Conservation (phyloP, 2,113 vertebrate species). For the Lates calcarifer region DNA sequence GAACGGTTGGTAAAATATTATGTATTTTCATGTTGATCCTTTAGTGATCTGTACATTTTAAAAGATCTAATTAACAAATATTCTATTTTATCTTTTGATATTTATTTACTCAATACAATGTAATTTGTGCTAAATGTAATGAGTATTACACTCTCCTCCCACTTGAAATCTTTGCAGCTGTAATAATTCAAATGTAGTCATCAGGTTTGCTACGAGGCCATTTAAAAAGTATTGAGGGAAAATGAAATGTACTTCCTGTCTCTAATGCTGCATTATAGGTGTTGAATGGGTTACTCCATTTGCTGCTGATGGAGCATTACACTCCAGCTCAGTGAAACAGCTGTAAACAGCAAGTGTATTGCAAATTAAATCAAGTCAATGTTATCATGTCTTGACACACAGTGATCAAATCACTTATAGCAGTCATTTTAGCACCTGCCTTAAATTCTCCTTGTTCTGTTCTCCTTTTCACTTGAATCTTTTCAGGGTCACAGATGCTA, state of each 20-base stretch:
- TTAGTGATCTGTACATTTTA: not conserved
- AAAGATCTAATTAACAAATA: conserved; percentile 12
- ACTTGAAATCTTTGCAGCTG: conserved; percentile 34
- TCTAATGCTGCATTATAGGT: conserved; percentile 36
- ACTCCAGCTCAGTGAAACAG: conserved; percentile 63
- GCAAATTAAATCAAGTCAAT: conserved; percentile 68
- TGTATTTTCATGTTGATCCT: conserved; percentile 11
- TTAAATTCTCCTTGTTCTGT: conserved; percentile 31
- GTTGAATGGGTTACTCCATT: conserved; percentile 59
- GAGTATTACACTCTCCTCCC: conserved; percentile 22
- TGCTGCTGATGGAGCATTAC: conserved; percentile 62
- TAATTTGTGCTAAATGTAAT: conserved; percentile 29
- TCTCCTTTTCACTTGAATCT: not conserved
- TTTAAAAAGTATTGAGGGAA: conserved; percentile 53
- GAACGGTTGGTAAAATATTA: not conserved
- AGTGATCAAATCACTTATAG: conserved; percentile 55
- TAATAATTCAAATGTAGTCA: conserved; percentile 47
- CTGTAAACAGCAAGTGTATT: conserved; percentile 59
- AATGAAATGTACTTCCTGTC: conserved; percentile 59
- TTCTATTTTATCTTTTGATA: conserved; percentile 27
- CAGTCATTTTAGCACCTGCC: conserved; percentile 45
- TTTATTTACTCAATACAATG: conserved; percentile 16
- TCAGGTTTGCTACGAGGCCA: conserved; percentile 46
- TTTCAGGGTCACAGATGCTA: conserved; percentile 7
- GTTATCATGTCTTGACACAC: conserved; percentile 61